phyloP scores from a whole-genome alignment of 2,797 vertebrate species.

The Helarctos malayanus region DNA sequence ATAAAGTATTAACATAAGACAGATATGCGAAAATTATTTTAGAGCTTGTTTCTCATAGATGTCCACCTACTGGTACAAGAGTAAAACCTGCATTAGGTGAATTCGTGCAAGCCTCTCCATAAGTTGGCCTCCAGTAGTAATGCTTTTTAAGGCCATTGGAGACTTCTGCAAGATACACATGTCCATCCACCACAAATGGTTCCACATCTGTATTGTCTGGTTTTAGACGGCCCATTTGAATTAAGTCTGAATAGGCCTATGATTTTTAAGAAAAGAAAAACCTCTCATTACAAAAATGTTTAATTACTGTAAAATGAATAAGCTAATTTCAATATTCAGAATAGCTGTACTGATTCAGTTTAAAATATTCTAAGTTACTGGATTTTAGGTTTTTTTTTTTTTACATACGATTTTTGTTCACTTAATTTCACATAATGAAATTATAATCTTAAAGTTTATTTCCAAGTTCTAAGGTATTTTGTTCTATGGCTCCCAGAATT shows the following conservation, averaged over 20 bases:
- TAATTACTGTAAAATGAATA: slow-evolving; percentile 8
- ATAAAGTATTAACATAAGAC: slow-evolving; percentile 37
- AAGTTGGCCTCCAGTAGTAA: slow-evolving; percentile 90
- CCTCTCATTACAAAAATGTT: slow-evolving; percentile 54
- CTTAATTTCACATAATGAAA: slow-evolving; percentile 56
- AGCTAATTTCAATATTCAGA: background rate
- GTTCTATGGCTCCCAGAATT: slow-evolving; percentile 46
- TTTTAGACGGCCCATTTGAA: slow-evolving; percentile 88
- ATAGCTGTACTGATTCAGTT: background rate
- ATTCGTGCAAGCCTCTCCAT: background rate
- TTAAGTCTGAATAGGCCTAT: slow-evolving; percentile 93
- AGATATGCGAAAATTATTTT: slow-evolving; percentile 30
- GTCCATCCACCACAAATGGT: slow-evolving; percentile 91
- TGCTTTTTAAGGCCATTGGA: slow-evolving; percentile 90
- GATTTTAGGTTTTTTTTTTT: slow-evolving; percentile 61
- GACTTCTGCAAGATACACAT: slow-evolving; percentile 90
- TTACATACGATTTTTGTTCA: slow-evolving; percentile 31
- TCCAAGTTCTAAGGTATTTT: slow-evolving; percentile 50
- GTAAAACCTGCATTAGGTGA: slow-evolving; percentile 87
- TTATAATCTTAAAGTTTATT: slow-evolving; percentile 3
- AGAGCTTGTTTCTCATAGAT: slow-evolving; percentile 81
- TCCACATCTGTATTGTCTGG: slow-evolving; percentile 91
- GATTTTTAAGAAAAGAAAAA: slow-evolving; percentile 65
- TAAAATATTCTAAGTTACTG: slow-evolving; percentile 51
- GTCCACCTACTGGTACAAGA: slow-evolving; percentile 71